Conservation (phyloP, 35 echinoderm and acorn worm species). For the Ptychodera flava region DNA sequence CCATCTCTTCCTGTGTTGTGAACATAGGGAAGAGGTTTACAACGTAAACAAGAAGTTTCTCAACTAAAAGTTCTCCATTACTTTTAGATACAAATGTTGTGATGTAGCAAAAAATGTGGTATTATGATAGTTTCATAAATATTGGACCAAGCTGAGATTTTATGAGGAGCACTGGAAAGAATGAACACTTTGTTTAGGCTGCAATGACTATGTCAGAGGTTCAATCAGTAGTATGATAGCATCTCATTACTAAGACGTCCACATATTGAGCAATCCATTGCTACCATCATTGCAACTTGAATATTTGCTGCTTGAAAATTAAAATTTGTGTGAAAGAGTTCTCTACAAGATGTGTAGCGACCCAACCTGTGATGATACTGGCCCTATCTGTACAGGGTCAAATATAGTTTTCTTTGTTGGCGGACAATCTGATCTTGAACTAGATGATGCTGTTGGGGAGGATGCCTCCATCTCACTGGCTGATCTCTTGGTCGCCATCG, state of each 20-base stretch:
- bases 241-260: too few relatives aligned
- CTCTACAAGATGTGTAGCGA: background rate
- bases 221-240: too few relatives aligned
- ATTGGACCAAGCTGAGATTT: background rate
- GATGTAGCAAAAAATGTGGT: background rate
- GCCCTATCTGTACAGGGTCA: conserved; percentile 62
- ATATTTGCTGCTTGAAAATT: too few relatives aligned
- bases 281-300: too few relatives aligned
- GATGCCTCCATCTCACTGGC: conserved; percentile 44
- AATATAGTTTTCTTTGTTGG: conserved; percentile 53
- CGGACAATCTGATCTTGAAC: conserved; percentile 37
- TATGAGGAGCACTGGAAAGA: background rate
- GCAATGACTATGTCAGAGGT: too few relatives aligned
- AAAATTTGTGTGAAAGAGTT: background rate
- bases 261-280: too few relatives aligned
- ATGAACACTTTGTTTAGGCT: background rate
- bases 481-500: conserved; percentile 59
- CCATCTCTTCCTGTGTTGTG: conserved; percentile 73
- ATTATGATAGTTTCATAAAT: background rate
- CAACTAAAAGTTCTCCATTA: background rate
- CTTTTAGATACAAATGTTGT: background rate
- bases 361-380: conserved; percentile 75
- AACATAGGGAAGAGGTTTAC: background rate
- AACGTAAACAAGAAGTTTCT: background rate
- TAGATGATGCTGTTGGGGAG: conserved; percentile 29